phyloP scores from a whole-genome alignment of 2,113 vertebrate species.

The Galemys pyrenaicus region DNA sequence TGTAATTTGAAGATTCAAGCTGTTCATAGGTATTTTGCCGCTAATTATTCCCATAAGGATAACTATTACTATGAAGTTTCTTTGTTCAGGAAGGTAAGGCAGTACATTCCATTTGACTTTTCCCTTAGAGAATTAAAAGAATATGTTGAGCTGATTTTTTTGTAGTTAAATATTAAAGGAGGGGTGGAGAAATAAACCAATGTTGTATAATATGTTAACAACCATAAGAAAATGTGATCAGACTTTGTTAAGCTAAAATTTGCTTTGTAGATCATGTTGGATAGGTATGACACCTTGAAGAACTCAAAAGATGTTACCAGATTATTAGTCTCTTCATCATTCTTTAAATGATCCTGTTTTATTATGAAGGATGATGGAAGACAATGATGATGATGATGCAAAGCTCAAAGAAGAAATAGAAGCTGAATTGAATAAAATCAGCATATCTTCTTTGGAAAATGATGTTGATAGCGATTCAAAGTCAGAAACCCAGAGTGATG shows the following conservation, averaged over 20 bases:
- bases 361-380: conserved; percentile 53
- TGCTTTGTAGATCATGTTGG: background rate
- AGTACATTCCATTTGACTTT: background rate
- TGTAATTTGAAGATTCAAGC: conserved; percentile 4
- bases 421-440: conserved; percentile 83
- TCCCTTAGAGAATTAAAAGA: background rate
- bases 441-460: conserved; percentile 79
- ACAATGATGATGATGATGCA: conserved; percentile 66
- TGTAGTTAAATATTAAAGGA: background rate
- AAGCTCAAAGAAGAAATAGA: conserved; percentile 82
- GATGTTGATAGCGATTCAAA: conserved; percentile 76
- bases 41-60: background rate
- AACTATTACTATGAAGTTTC: background rate
- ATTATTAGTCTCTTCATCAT: background rate
- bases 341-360: conserved; percentile 32
- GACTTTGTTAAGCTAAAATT: background rate
- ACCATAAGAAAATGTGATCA: background rate
- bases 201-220: background rate
- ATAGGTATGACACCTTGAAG: background rate
- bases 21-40: background rate
- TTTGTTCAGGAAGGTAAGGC: background rate
- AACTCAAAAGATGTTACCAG: background rate
- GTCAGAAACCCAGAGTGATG: conserved; percentile 71
- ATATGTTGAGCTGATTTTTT: background rate
- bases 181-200: background rate